Percentiles rank a stretch among this genome's conserved stretches.
These are phyloP conservation scores for Cyprinodon variegatus DNA, from an alignment of 2,113 vertebrate species.

Conservation along the genomic window DNA sequence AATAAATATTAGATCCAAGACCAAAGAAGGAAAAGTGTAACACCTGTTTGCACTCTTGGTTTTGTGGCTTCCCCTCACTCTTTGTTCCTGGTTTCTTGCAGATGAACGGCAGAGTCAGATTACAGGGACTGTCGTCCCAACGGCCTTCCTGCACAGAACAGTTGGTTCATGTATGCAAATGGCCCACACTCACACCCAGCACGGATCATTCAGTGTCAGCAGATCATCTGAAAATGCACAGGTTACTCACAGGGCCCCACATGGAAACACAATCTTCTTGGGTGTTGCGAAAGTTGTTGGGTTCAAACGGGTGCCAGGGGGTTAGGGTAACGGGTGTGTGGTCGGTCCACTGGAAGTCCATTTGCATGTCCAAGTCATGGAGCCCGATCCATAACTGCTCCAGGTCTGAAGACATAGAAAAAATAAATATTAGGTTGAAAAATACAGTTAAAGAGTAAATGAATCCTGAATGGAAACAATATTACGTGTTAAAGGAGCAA, in stretches of 20 bases:
- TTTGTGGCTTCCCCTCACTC: constrained; percentile 83
- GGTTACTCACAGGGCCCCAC: constrained; percentile 91
- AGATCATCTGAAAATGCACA: not conserved
- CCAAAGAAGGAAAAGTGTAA: not conserved
- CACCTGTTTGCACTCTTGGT: constrained; percentile 92
- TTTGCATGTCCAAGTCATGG: constrained; percentile 92
- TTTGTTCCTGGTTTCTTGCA: constrained; percentile 91
- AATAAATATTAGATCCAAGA: not conserved
- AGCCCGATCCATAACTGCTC: constrained; percentile 97
- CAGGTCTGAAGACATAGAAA: constrained; percentile 77
- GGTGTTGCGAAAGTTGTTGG: constrained; percentile 95
- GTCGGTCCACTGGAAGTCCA: constrained; percentile 98
- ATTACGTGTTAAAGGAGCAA: too few species aligned
- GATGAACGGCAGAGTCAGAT: constrained; percentile 92
- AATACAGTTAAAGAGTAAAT: too few species aligned
- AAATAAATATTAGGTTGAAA: not conserved
- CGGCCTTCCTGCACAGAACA: constrained; percentile 86
- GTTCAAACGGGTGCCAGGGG: constrained; percentile 95
- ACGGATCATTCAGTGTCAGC: not conserved
- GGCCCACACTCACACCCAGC: not conserved
- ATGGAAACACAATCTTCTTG: constrained; percentile 95
- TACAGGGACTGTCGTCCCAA: constrained; percentile 97
- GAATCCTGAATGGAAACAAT: too few species aligned
- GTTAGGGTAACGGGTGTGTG: constrained; percentile 92
- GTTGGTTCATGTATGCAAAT: constrained; percentile 54